Evolutionary conservation across 2,888 invertebrate genomes (phyloP).

Genomic region (Nymphalis polychloros): DNA sequence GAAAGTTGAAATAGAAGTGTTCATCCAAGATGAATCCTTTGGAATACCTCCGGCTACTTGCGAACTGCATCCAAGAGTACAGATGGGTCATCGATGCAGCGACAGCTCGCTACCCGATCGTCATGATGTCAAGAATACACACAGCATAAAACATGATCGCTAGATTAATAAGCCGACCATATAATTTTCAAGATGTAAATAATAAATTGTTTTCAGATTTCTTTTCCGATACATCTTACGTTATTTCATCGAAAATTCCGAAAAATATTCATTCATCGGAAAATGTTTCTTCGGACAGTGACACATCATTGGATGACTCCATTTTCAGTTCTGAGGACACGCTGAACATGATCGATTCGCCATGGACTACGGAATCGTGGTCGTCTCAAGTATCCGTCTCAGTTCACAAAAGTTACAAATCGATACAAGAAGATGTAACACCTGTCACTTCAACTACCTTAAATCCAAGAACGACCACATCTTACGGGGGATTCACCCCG

Average conservation of each 20-base stretch:
- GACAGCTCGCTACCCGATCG: conserved; percentile 64
- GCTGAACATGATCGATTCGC: conserved; percentile 56
- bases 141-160: conserved; percentile 46
- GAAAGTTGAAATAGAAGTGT: conserved; percentile 10
- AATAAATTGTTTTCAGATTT: neutral
- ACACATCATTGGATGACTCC: conserved; percentile 13
- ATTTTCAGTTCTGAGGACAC: conserved; percentile 46
- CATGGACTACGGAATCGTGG: conserved; percentile 58
- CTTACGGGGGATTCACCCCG: conserved; percentile 37
- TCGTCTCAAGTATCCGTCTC: conserved; percentile 10
- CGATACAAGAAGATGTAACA: neutral
- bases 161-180: neutral
- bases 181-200: neutral
- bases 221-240: conserved; percentile 5
- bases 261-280: conserved; percentile 18
- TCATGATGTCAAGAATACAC: conserved; percentile 64
- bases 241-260: conserved; percentile 25
- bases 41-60: conserved; percentile 52
- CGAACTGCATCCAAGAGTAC: conserved; percentile 61
- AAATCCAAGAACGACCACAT: conserved; percentile 44
- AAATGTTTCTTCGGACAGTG: conserved; percentile 12
- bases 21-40: conserved; percentile 59
- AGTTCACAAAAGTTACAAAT: conserved; percentile 13
- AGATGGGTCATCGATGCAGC: conserved; percentile 68
- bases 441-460: conserved; percentile 24